A percentile compares a stretch with the other conserved stretches of the same genome.
These are phyloP conservation scores for Fratercula arctica DNA, from an alignment of 2,797 vertebrate species.

Conservation along the genomic window DNA sequence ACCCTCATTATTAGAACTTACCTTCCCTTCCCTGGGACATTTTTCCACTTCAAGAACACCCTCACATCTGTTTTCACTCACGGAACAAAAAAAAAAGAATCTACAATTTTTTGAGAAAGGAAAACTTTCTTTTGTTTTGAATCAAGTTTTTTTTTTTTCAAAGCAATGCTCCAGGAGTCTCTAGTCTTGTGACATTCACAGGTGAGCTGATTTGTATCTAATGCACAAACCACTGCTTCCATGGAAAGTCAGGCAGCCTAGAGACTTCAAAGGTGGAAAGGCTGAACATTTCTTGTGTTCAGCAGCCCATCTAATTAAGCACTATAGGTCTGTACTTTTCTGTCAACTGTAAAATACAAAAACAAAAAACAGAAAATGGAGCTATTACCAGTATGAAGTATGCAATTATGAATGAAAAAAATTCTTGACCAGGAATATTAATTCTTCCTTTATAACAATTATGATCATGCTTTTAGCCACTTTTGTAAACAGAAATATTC, in stretches of 20 bases:
- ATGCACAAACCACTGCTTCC: neutral
- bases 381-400: neutral
- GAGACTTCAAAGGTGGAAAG: neutral
- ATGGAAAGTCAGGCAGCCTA: neutral
- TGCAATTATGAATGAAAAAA: neutral
- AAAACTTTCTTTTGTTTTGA: neutral
- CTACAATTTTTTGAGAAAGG: neutral
- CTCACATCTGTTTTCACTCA: neutral
- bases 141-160: neutral
- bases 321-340: neutral
- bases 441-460: neutral
- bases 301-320: neutral
- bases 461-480: neutral
- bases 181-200: neutral
- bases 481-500: neutral
- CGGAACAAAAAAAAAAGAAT: neutral
- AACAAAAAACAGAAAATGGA: neutral
- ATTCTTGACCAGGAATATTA: neutral
- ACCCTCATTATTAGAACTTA: neutral
- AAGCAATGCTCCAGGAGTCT: neutral
- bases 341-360: neutral
- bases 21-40: neutral
- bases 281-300: neutral
- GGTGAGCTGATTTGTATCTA: neutral
- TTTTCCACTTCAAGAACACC: neutral